Conservation (phyloP, 2,113 vertebrate species). For the Choloepus hoffmanni region DNA sequence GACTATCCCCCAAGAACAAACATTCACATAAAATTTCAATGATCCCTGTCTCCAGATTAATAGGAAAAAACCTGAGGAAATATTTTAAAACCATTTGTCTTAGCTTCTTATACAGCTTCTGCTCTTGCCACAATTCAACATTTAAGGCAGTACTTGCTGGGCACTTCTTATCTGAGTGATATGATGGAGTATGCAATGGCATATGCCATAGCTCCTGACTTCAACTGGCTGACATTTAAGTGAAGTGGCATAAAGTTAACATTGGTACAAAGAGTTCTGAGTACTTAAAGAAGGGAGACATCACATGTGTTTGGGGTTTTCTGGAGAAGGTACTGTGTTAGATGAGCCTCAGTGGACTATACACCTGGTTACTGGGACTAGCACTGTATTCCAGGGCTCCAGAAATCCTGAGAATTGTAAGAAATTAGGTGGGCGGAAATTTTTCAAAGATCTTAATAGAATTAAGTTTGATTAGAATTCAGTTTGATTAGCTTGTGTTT, state of each 20-base stretch:
- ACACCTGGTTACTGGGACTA: background rate
- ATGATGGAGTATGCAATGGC: background rate
- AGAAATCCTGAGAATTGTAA: background rate
- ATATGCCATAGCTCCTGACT: background rate
- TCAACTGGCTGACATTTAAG: background rate
- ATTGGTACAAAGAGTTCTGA: background rate
- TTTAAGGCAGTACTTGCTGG: slow-evolving; percentile 8
- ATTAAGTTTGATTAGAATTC: slow-evolving; percentile 20
- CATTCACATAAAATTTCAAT: slow-evolving; percentile 2
- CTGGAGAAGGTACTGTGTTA: background rate
- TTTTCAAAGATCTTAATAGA: background rate
- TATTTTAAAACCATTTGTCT: slow-evolving; percentile 4
- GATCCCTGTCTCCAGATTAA: slow-evolving; percentile 15
- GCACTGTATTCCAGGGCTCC: background rate
- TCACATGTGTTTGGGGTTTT: background rate
- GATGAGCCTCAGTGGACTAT: background rate
- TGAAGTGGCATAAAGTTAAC: background rate
- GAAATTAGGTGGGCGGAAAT: background rate
- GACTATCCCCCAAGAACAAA: background rate
- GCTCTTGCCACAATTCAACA: background rate
- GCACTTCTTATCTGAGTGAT: background rate
- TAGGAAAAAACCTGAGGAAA: background rate
- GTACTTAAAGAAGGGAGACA: background rate
- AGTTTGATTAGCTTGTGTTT: background rate
- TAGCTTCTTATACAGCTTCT: background rate